These are phyloP conservation scores for Melanotus villosus DNA, from an alignment of 2,888 invertebrate genomes.

Conservation along the genomic window DNA sequence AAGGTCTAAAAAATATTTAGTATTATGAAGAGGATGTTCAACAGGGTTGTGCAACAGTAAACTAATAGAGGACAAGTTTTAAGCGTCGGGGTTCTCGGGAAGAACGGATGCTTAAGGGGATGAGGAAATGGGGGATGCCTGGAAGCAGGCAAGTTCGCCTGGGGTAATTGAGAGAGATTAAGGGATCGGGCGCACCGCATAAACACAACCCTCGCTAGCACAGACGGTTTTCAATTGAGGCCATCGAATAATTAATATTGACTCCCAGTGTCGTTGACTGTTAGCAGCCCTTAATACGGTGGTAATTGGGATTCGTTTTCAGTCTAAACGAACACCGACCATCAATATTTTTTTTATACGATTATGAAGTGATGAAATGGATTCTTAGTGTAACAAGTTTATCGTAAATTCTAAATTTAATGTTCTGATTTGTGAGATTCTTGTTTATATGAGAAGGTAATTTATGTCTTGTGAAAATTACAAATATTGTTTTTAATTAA, in stretches of 20 bases:
- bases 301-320: conserved; percentile 51
- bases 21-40: too few relatives aligned
- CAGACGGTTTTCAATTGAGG: conserved; percentile 65
- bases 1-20: too few relatives aligned
- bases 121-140: conserved; percentile 53
- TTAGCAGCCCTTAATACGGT: conserved; percentile 55
- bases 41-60: conserved; percentile 9
- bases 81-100: conserved; percentile 29
- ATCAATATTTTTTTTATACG: neutral
- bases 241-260: conserved; percentile 66
- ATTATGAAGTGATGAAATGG: too few relatives aligned
- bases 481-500: conserved; percentile 13
- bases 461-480: conserved; percentile 1
- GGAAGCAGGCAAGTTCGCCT: conserved; percentile 56
- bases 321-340: neutral
- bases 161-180: conserved; percentile 66
- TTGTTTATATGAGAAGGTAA: neutral
- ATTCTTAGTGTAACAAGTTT: too few relatives aligned
- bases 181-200: conserved; percentile 66
- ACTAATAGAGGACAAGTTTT: conserved; percentile 31
- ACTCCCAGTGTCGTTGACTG: conserved; percentile 59
- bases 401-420: neutral
- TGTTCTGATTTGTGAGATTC: neutral
- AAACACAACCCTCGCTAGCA: conserved; percentile 63
- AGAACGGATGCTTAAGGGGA: conserved; percentile 41